These are phyloP conservation scores for Anticlea derivata DNA, from an alignment of 2,888 invertebrate genomes.

Conservation along the genomic window DNA sequence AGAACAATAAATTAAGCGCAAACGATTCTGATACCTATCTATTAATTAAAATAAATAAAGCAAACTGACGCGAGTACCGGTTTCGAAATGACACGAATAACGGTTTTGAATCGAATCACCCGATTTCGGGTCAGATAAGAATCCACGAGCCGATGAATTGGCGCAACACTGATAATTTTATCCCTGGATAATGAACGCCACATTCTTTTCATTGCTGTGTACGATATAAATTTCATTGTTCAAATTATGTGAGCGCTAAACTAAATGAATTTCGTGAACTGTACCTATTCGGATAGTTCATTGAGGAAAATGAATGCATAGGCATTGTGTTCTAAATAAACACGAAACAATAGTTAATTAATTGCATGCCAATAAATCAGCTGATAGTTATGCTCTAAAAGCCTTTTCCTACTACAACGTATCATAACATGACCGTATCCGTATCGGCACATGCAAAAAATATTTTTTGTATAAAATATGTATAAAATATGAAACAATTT, in stretches of 20 bases:
- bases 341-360: no score
- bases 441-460: no score
- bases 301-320: no score
- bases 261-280: not conserved
- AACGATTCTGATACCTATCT: conserved; percentile 21
- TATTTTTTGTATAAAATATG: no score
- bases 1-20: conserved; percentile 20
- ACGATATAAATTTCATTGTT: not conserved
- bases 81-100: conserved; percentile 12
- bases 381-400: no score
- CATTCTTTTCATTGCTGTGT: not conserved
- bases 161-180: conserved; percentile 14
- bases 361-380: no score
- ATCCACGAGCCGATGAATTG: conserved; percentile 17
- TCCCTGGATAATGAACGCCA: conserved; percentile 2
- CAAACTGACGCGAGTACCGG: conserved; percentile 11
- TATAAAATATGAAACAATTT: no score
- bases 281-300: not conserved
- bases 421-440: no score
- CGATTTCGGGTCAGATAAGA: conserved; percentile 19
- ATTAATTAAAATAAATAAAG: conserved; percentile 27
- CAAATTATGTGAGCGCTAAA: not conserved
- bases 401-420: no score
- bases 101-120: conserved; percentile 20
- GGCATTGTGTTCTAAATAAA: no score